These are phyloP conservation scores for Saguinus imperator DNA, from an alignment of 2,113 vertebrate species.

Conservation along the genomic window DNA sequence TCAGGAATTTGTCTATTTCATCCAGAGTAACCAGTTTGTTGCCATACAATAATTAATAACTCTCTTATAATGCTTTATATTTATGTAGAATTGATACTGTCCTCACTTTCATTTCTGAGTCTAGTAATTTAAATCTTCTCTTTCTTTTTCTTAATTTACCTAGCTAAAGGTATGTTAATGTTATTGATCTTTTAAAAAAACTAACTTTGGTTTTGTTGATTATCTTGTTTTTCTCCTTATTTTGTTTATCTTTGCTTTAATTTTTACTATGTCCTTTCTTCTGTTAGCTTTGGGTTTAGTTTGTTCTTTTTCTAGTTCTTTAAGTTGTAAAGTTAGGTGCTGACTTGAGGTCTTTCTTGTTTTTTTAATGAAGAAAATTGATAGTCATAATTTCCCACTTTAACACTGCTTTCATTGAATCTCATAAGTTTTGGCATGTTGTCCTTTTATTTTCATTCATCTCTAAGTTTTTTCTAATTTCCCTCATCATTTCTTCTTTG, in stretches of 20 bases:
- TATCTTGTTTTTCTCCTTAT: not conserved
- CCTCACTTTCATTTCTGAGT: not conserved
- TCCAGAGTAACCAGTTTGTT: not conserved
- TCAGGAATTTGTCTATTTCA: not conserved
- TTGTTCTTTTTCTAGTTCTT: not conserved
- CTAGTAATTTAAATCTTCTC: not conserved
- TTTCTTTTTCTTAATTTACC: not conserved
- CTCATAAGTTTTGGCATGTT: not conserved
- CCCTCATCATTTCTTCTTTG: not conserved
- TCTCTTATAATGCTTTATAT: not conserved
- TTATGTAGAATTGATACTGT: not conserved
- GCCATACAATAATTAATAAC: not conserved
- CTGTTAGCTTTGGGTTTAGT: not conserved
- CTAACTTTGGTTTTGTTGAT: not conserved
- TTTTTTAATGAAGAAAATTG: not conserved
- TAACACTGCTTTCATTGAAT: not conserved
- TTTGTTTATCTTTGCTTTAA: not conserved
- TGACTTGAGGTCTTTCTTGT: not conserved
- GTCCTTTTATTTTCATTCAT: not conserved
- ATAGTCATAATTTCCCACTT: not conserved
- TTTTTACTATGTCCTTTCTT: not conserved
- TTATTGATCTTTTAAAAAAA: not conserved
- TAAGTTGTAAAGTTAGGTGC: not conserved
- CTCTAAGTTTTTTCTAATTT: not conserved
- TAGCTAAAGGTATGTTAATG: not conserved